phyloP scores from a whole-genome alignment of 2,888 invertebrate species.

The Caenorhabditis virilis region DNA sequence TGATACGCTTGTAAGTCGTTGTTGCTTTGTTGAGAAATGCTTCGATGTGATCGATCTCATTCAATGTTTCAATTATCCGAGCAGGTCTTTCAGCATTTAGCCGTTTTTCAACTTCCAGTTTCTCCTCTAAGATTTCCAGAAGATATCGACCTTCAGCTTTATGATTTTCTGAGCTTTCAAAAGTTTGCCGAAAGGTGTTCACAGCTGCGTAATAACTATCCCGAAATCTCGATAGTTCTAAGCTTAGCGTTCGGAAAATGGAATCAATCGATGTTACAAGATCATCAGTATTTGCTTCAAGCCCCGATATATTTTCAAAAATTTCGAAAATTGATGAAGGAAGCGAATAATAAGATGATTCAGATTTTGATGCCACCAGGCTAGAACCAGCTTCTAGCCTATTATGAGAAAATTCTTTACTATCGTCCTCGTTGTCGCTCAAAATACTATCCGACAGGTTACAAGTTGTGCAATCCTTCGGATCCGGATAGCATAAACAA shows the following conservation, averaged over 20 bases:
- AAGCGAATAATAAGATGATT: neutral
- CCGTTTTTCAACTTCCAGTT: neutral
- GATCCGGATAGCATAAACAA: conserved; percentile 20
- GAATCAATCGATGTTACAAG: neutral
- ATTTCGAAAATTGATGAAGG: neutral
- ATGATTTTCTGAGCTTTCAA: conserved; percentile 2
- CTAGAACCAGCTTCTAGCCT: neutral
- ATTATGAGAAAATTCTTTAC: neutral
- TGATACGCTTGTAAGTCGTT: too few relatives aligned
- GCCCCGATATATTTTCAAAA: neutral
- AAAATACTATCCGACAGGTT: too few relatives aligned
- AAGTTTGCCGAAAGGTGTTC: neutral
- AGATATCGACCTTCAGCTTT: conserved; percentile 1
- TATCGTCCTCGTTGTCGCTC: neutral
- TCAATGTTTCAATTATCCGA: too few relatives aligned
- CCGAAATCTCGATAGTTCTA: neutral
- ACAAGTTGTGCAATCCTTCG: conserved; percentile 24
- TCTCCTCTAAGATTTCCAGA: neutral
- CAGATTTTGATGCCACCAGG: neutral
- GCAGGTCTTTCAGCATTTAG: too few relatives aligned
- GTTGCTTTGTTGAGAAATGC: too few relatives aligned
- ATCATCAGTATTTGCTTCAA: neutral
- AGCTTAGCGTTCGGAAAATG: neutral
- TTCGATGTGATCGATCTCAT: too few relatives aligned
- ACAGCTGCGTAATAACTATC: neutral